Conservation (phyloP, 2,797 vertebrate species). For the Enteromius afrohamiltoni region DNA sequence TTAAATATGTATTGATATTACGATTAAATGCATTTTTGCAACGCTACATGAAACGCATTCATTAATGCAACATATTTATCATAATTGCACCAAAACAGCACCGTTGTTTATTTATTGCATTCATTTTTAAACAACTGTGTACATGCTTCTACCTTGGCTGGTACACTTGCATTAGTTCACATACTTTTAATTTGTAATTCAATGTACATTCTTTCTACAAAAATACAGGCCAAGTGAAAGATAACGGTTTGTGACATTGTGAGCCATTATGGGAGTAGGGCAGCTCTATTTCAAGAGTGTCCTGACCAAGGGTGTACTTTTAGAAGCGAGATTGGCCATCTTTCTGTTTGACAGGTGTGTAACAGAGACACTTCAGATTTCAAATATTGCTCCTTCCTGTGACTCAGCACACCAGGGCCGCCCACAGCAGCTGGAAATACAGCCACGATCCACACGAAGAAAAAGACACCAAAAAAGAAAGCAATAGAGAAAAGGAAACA, state of each 20-base stretch:
- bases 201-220: not conserved
- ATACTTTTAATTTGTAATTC: not conserved
- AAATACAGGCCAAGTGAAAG: not conserved
- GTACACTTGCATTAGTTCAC: not conserved
- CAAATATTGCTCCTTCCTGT: constrained; percentile 40
- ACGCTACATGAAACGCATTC: not conserved
- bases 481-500: constrained; percentile 3
- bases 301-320: constrained; percentile 18
- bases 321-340: constrained; percentile 36
- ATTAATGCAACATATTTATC: not conserved
- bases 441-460: constrained; percentile 46
- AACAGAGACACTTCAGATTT: constrained; percentile 37
- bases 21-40: not conserved
- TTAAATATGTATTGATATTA: not conserved
- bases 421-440: constrained; percentile 56
- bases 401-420: constrained; percentile 42
- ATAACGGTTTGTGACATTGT: not conserved
- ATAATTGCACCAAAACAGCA: not conserved
- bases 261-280: not conserved
- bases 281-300: constrained; percentile 27
- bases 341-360: constrained; percentile 38
- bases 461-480: not conserved
- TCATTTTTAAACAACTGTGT: too few species aligned
- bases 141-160: not conserved
- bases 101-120: not conserved